Base-by-base conservation (phyloP, 2,888 invertebrate genomes). In the Macaria notata region DNA sequence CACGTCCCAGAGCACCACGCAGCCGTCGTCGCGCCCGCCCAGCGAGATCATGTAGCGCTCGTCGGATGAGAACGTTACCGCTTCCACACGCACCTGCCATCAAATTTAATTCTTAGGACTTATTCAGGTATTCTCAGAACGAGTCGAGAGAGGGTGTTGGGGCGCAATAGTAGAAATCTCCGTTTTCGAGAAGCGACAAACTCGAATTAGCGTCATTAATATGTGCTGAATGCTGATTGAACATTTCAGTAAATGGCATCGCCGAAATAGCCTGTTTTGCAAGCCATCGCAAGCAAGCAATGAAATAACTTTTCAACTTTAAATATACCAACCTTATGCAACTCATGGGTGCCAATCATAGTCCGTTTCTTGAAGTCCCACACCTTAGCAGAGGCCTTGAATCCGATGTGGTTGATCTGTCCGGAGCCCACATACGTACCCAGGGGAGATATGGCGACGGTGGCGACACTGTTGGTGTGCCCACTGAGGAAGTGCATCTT, bases 21-120 rank as follows among this genome's bases (percentile, higher is more conserved):
- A 95, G 39, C 97, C 97, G 81, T 98, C 98, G 83, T 98, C 98
- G 59, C 95, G 93, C 0, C 98, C 98, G 0, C 98, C 98, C 42
- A 98, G 92, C 0, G 97, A 96, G 39, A 97, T 93, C 69, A 98
- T 91, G 81, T 95, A 98, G 51, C 94, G 93, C 70, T 96, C 97
- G 80, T 96, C 94, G 3, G 94, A 92, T 0, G 97, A 95, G 79
- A 98, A 98, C 5, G 94, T 93, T n/a, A 98, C 88, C 0, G 96
- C 94, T 88, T 98, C 96, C 0, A 98, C 95, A 39, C 97, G 94
- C 0, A 97, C 93, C 93, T 93, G n/a, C 3, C 43, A 33, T 29
- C 6, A 2, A 47, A 4, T 19, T 19, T 19, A 19, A n/a, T 31
- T 9, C 9, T 36, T 36, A 36, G 9, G 7, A n/a, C 19, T 19